Conservation (phyloP, 2,888 invertebrate genomes). For the Phaedon cochleariae region DNA sequence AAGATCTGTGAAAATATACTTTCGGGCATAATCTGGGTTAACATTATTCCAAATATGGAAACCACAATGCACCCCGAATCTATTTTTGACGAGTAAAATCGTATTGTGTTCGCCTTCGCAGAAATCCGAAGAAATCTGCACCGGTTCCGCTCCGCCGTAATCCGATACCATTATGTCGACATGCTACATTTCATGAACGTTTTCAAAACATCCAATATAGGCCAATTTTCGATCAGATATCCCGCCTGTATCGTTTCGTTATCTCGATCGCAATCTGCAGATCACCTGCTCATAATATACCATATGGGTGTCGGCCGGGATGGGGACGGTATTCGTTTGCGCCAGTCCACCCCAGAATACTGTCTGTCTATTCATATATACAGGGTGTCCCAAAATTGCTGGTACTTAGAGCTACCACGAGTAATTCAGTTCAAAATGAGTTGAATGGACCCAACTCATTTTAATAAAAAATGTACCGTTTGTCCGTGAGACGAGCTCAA, state of each 20-base stretch:
- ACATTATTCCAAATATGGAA: not conserved
- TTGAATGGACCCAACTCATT: too few species aligned
- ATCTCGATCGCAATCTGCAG: conserved; percentile 39
- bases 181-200: conserved; percentile 31
- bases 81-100: not conserved
- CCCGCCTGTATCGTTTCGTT: conserved; percentile 37
- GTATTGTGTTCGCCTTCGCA: conserved; percentile 10
- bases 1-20: too few species aligned
- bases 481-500: too few species aligned
- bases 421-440: too few species aligned
- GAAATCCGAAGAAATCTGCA: conserved; percentile 22
- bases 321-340: not conserved
- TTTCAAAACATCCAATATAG: conserved; percentile 35
- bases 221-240: conserved; percentile 39
- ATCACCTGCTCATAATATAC: conserved; percentile 39
- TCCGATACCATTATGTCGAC: conserved; percentile 30
- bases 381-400: too few species aligned
- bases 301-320: conserved; percentile 30
- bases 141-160: conserved; percentile 20
- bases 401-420: too few species aligned
- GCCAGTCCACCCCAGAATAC: not conserved
- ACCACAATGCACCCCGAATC: not conserved
- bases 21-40: too few species aligned
- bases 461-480: too few species aligned
- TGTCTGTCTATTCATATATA: too few species aligned